Evolutionary conservation across 2,113 vertebrate genomes (phyloP), one percentile per base, ranked within the genome.

Genomic region (Microcebus tavaratra): DNA sequence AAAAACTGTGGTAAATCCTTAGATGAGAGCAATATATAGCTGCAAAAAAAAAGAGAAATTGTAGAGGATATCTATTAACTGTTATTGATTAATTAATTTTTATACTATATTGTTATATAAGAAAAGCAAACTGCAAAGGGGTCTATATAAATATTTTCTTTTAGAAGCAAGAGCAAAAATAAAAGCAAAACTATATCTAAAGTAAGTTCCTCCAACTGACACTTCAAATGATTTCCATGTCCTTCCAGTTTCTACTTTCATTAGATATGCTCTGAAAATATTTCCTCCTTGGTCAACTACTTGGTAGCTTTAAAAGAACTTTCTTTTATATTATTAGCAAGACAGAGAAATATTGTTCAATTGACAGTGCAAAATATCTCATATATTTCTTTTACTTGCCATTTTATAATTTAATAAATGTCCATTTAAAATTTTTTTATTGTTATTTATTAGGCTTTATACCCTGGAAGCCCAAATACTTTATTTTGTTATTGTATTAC

Each of bases 231-330:
- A 90, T 94, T 86, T 78, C 65, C 11, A 2, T 29, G 45, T 89
- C 23, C 31, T 82, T 86, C 67, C 55, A 67, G 1, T 68, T 87
- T n/a, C 48, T 87, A 55, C 27, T 90, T 78, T 90, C 83, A 79
- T 86, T 87, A 65, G 48, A 95, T 55, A 90, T 17, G 20, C 23
- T 94, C 29, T 79, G 70, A 86, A 91, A 87, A 87, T 39, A 92
- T 57, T 87, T 94, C 57, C 34, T 53, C 7, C 17, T 23, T 82
- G 39, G 21, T 63, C 79, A 79, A 84, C 25, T 29, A 21, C 45
- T 87, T 53, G 48, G 59, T 55, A 63, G 17, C 75, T 93, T 45
- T 78, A 82, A 45, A 73, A 50, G 17, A 42, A 31, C 12, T 8
- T 76, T 72, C 55, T 55, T 65, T 21, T 39, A 55, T 61, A 61